Percentiles rank a stretch among this genome's conserved stretches.
Evolutionary conservation across 2,797 vertebrate genomes (phyloP).

Genomic region (Gymnothorax reevesii): DNA sequence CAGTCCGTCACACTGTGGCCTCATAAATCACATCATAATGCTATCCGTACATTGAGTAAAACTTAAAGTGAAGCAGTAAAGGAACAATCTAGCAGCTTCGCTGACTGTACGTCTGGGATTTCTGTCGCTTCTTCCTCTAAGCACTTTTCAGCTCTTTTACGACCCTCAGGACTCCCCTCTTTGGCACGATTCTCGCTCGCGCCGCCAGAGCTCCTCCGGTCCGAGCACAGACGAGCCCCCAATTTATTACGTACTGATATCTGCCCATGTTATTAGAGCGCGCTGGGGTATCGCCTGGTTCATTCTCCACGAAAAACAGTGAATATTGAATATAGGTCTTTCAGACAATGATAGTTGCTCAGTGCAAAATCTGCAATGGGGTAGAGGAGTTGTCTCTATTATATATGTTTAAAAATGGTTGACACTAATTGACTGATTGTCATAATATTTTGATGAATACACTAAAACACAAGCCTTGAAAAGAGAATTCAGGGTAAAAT

Average conservation of each 20-base stretch:
- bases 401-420: background rate
- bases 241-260: no score
- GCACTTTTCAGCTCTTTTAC: background rate
- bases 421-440: background rate
- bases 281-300: no score
- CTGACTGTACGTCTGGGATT: background rate
- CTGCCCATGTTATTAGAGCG: no score
- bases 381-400: background rate
- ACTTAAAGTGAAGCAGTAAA: conserved; percentile 7
- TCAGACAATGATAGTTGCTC: background rate
- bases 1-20: conserved; percentile 71
- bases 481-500: background rate
- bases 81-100: conserved; percentile 10
- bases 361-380: background rate
- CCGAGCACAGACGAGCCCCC: no score
- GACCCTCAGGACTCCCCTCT: no score
- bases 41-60: conserved; percentile 44
- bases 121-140: background rate
- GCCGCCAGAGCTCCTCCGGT: no score
- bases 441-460: no score
- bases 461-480: background rate
- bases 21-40: conserved; percentile 61
- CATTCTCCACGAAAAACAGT: no score
- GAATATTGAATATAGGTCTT: background rate
- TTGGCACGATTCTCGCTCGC: no score